Conservation (phyloP, 2,113 vertebrate genomes). For the Barbus barbus region DNA sequence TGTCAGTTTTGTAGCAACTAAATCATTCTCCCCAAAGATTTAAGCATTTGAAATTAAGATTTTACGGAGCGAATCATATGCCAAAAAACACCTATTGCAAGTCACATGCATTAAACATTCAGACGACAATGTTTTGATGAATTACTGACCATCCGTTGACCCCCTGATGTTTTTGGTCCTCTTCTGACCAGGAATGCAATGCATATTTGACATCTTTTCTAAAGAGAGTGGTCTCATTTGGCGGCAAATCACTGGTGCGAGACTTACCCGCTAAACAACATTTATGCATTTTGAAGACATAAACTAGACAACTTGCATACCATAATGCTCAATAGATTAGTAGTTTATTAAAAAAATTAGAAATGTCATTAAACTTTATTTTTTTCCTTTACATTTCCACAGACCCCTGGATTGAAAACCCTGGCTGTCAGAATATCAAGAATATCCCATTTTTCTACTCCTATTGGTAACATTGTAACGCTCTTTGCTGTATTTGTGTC, state of each 20-base stretch:
- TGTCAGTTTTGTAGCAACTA: slow-evolving; percentile 64
- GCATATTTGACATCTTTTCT: neutral
- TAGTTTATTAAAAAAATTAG: too few species aligned
- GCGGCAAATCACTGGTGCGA: neutral
- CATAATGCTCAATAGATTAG: too few species aligned
- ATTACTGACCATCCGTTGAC: slow-evolving; percentile 45
- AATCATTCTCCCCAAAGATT: slow-evolving; percentile 66
- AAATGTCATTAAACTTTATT: too few species aligned
- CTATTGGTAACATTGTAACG: neutral
- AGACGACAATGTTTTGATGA: slow-evolving; percentile 35
- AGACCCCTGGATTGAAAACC: neutral
- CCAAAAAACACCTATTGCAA: slow-evolving; percentile 61
- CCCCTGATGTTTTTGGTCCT: slow-evolving; percentile 42
- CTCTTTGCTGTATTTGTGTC: neutral
- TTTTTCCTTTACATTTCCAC: neutral
- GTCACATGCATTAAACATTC: slow-evolving; percentile 59
- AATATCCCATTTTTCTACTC: neutral
- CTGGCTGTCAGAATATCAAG: neutral
- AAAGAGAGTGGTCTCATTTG: neutral
- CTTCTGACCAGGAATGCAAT: slow-evolving; percentile 5
- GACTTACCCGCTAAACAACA: too few species aligned
- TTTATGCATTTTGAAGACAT: too few species aligned
- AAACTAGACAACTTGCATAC: too few species aligned
- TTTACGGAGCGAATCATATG: slow-evolving; percentile 57
- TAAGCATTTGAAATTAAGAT: slow-evolving; percentile 65